Base-by-base conservation (phyloP, 2,888 invertebrate genomes). In the Noctua comes region DNA sequence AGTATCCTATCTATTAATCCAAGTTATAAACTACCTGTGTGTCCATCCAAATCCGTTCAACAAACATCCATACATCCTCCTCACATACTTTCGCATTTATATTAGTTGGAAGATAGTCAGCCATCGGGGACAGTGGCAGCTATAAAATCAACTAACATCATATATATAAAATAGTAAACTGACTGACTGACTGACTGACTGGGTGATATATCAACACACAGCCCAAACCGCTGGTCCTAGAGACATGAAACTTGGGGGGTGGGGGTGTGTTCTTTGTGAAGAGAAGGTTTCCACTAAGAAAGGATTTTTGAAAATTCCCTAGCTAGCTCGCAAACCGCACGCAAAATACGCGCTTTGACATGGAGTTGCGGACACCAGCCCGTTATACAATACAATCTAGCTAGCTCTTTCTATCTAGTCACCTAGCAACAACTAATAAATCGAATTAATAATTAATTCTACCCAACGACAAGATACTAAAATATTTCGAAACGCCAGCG, bases 381-480 rank as follows among this genome's bases (percentile, higher is more conserved):
- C n/a, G n/a, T n/a, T n/a, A n/a, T n/a, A n/a, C n/a, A n/a, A n/a
- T n/a, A n/a, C n/a, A n/a, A n/a, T 51, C 36, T 16, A 40, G 21
- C 5, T 16, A 73, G 43, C 11, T 43, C 21, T 24, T 31, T 31
- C 16, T 69, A n/a, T n/a, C 24, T 40, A 24, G 36, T 65, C 1
- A 43, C n/a, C 31, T 36, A 40, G 51, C 27, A n/a, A 13, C 40
- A 48, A n/a, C 18, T 43, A 27, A 18, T 46, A 48, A 74, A 27
- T 76, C 36, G 24, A 76, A 81, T 81, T 65, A 77, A 36, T 13
- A 62, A 54, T 54, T 68, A 36, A 64, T 62, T 36, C 59, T 16
- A 40, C 13, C 10, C n/a, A n/a, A n/a, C n/a, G 24, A 46, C 18
- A 36, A 57, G 31, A 36, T 31, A 21, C n/a, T 36, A 21, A 62